These are phyloP conservation scores for Diceros bicornis DNA, from an alignment of 2,797 vertebrate genomes.

Conservation along the genomic window DNA sequence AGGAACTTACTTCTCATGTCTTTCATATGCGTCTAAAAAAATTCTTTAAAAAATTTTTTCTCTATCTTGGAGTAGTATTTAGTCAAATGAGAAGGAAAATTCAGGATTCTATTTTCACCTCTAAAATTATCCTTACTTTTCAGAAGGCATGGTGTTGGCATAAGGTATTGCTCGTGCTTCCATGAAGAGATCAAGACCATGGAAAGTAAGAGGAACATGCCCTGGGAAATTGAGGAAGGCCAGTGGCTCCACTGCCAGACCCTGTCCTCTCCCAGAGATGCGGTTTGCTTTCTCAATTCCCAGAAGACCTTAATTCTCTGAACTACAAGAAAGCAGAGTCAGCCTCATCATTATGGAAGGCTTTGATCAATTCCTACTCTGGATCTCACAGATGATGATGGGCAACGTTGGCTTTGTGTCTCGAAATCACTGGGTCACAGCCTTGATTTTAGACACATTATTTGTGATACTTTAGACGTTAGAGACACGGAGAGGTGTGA, in stretches of 20 bases:
- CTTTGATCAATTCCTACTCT: not conserved
- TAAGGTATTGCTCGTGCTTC: not conserved
- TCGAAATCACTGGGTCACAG: not conserved
- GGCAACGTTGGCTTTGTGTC: not conserved
- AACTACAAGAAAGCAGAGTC: not conserved
- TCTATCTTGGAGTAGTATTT: not conserved
- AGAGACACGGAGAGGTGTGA: not conserved
- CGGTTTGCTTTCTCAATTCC: not conserved
- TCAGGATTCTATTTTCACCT: not conserved
- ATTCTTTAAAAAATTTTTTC: not conserved
- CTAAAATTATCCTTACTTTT: not conserved
- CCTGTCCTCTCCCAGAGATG: accelerated
- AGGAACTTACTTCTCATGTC: not conserved
- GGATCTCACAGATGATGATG: not conserved
- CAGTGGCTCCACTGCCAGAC: accelerated
- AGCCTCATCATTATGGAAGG: not conserved
- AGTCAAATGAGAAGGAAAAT: not conserved
- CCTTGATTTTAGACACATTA: not conserved
- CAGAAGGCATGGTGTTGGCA: not conserved
- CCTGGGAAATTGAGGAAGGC: not conserved
- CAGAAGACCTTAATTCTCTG: not conserved
- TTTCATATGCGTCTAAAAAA: conserved; percentile 14
- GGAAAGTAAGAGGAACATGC: not conserved
- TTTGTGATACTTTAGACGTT: not conserved
- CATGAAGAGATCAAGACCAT: not conserved